Conservation (phyloP, 1,140 invertebrate species). For the Lineus longissimus region DNA sequence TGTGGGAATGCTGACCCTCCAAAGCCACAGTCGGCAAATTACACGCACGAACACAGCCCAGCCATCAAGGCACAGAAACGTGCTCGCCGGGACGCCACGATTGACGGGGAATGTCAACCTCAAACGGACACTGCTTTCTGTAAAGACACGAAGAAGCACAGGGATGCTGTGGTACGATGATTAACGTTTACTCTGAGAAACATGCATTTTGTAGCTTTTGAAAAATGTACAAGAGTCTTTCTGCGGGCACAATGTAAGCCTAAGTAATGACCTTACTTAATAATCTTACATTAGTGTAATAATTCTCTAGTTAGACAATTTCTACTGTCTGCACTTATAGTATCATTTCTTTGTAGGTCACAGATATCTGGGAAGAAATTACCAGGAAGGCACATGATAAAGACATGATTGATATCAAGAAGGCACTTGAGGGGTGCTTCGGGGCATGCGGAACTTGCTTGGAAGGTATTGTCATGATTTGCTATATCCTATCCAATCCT, state of each 20-base stretch:
- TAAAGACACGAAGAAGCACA: constrained; percentile 5
- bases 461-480: constrained; percentile 20
- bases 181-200: too few relatives aligned
- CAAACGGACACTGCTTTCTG: constrained; percentile 22
- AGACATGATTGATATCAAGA: constrained; percentile 15
- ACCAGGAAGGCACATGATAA: constrained; percentile 24
- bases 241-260: too few relatives aligned
- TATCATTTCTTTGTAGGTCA: too few relatives aligned
- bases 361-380: constrained; percentile 21
- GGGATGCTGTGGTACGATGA: constrained; percentile 2
- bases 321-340: too few relatives aligned
- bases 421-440: constrained; percentile 26
- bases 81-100: constrained; percentile 9
- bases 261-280: too few relatives aligned
- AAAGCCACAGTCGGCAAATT: constrained; percentile 17
- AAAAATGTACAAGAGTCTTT: too few relatives aligned
- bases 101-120: constrained; percentile 20
- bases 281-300: too few relatives aligned
- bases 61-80: constrained; percentile 9
- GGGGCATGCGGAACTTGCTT: constrained; percentile 29
- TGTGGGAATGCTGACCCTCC: constrained; percentile 19
- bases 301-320: too few relatives aligned
- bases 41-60: constrained; percentile 14
- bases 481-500: too few relatives aligned
- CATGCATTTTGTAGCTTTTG: too few relatives aligned